phyloP scores from a whole-genome alignment of 2,797 vertebrate genomes.

The Acrossocheilus wenchowensis region DNA sequence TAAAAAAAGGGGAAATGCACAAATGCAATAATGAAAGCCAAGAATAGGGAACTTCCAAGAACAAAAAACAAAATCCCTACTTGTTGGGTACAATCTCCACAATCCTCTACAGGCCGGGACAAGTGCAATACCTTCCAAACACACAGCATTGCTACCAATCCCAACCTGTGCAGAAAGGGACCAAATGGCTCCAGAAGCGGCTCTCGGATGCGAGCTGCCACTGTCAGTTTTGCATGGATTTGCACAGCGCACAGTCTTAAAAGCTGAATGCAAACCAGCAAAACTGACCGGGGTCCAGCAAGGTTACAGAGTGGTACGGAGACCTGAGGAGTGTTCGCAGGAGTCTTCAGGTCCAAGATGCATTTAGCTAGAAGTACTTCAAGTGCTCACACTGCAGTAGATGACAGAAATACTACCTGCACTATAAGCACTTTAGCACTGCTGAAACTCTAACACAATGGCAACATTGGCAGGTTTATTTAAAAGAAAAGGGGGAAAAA shows the following conservation, averaged over 20 bases:
- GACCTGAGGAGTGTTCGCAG: constrained; percentile 30
- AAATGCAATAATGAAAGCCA: neutral
- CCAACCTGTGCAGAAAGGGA: constrained; percentile 97
- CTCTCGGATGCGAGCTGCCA: constrained; percentile 77
- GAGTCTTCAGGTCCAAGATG: constrained; percentile 32
- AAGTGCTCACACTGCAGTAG: constrained; percentile 99
- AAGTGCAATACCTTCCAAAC: constrained; percentile 97
- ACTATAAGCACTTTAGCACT: constrained; percentile 99
- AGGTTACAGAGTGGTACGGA: constrained; percentile 51
- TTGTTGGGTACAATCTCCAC: constrained; percentile 77
- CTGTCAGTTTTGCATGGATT: constrained; percentile 99
- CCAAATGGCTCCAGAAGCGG: constrained; percentile 60
- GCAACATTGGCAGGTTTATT: neutral
- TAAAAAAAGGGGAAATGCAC: neutral
- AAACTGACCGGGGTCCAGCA: constrained; percentile 92
- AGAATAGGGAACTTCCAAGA: neutral
- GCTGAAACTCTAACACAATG: constrained; percentile 77
- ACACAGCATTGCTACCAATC: constrained; percentile 98
- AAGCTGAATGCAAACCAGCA: constrained; percentile 99
- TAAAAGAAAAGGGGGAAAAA: neutral
- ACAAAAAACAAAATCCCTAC: neutral
- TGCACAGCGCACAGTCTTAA: constrained; percentile 90
- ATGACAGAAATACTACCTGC: constrained; percentile 96
- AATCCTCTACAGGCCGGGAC: constrained; percentile 99
- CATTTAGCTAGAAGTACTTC: constrained; percentile 92